Evolutionary conservation across 1,140 invertebrate species (phyloP), one percentile per base, ranked within the genome.

Genomic region (Paramacrobiotus metropolitanus): DNA sequence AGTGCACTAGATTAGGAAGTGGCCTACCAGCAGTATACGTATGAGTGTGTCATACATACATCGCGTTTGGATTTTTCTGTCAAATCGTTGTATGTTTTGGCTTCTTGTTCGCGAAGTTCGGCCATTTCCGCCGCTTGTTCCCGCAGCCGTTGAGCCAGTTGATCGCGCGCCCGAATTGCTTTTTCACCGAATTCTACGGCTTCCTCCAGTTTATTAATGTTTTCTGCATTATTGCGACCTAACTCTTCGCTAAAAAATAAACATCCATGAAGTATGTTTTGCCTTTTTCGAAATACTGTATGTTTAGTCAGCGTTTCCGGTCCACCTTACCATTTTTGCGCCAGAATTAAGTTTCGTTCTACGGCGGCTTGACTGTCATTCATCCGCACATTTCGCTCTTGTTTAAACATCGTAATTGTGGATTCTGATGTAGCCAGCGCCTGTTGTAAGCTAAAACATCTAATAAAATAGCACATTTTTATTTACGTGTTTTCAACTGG

Each of bases 131-230:
- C 24, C 4, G 48, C 24, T 4, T 20, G 9, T 24, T 55, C 48
- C 15, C 48, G 15, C 28, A 55, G 48, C 9, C 48, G 48, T 20
- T 24, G 15, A 24, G 48, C 48, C 15, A 55, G 24, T 20, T 55
- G 48, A 28, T 55, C 48, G 15, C 48, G 48, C 9, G 48, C 15
- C 4, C 48, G 15, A 9, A 55, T 24, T 24, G 48, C 48, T 55
- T 55, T 55, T 24, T 55, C 48, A 24, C 48, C 48, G 24, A 55
- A 55, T 4, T 55, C 48, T 15, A 55, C 48, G 48, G 48, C 48
- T 28, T 55, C 48, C 24, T 55, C 48, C 15, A 55, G 24, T 24
- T 55, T 55, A 20, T 15, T 55, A 15, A 55, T 55, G 15, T 4
- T 55, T 20, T 55, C 48, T 15, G 15, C 9, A 24, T 15, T 55